Base-by-base conservation (phyloP, 2,888 invertebrate species). In the Epistrophe eligans region DNA sequence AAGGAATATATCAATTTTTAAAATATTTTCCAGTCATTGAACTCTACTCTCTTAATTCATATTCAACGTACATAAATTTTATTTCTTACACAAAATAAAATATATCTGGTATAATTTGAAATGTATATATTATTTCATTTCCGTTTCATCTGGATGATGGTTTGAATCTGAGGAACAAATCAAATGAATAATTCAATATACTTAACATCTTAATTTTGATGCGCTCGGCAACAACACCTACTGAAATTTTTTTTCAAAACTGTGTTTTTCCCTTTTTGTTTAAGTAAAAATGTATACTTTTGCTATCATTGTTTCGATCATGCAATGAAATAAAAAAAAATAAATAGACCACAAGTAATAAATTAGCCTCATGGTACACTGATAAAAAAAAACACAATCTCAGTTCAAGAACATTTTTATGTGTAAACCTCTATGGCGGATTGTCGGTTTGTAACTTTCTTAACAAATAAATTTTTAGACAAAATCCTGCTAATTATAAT, bases 141-240 rank as follows among this genome's bases (percentile, higher is more conserved):
- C 66, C 48, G 19, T 64, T 57, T 32, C 24, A 40, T 24, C 71
- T 45, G 24, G 17, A 35, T 19, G 17, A 35, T 19, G 24, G 17
- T 52, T 45, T 52, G 52, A 13, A 55, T 43, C 9, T 28, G 13
- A 43, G 11, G 15, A 24, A 55, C 40, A 15, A 70, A 40, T 6
- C 35, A 35, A 35, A 79, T 79, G 64, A 79, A 79, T 79, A 64
- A 79, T 35, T 57, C 64, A 79, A 57, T 45, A 64, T 24, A 24
- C 15, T 15, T 32, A 11, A n/a, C 9, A 62, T 40, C 24, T 43
- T 24, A 9, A 43, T 58, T 3, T 19, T 19, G 13, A 60, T 38
- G 13, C 17, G 24, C 24, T 40, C 19, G 40, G 40, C 62, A 62
- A 35, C 35, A 35, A 35, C 9, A 35, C 9, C 8, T 35, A 35